phyloP scores from a whole-genome alignment of 2,888 invertebrate genomes.

The Conomelus anceps region DNA sequence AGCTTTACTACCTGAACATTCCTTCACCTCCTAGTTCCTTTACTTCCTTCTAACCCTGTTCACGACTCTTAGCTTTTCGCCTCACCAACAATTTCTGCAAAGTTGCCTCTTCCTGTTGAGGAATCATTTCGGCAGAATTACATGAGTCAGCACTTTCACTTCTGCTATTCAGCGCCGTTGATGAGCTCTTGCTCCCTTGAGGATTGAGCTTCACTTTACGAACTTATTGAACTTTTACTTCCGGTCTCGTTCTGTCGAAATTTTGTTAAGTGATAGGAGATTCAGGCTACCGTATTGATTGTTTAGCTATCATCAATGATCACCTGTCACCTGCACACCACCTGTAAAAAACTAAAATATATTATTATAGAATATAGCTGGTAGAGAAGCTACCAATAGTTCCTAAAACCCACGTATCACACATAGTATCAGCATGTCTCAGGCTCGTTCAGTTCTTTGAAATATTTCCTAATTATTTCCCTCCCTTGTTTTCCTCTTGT shows the following conservation, averaged over 20 bases:
- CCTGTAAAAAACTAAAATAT: no score
- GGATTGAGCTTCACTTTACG: not conserved
- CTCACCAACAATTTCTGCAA: not conserved
- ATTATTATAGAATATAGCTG: no score
- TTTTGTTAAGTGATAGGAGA: not conserved
- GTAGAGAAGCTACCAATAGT: no score
- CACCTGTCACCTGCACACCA: no score
- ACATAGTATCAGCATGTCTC: no score
- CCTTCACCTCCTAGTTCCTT: not conserved
- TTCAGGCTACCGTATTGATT: no score
- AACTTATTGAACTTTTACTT: not conserved
- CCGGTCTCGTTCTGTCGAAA: not conserved
- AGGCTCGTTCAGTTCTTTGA: no score
- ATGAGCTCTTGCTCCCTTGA: not conserved
- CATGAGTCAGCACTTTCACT: not conserved
- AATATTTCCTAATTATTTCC: no score
- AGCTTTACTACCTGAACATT: not conserved
- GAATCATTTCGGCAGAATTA: not conserved
- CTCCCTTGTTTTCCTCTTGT: no score
- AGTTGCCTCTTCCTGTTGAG: not conserved
- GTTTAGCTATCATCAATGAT: no score
- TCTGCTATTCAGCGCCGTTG: not conserved
- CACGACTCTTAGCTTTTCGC: not conserved
- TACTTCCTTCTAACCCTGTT: not conserved
- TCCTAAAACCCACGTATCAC: no score